Conservation (phyloP, 1,140 invertebrate species). For the Pemphigus obesinymphae region DNA sequence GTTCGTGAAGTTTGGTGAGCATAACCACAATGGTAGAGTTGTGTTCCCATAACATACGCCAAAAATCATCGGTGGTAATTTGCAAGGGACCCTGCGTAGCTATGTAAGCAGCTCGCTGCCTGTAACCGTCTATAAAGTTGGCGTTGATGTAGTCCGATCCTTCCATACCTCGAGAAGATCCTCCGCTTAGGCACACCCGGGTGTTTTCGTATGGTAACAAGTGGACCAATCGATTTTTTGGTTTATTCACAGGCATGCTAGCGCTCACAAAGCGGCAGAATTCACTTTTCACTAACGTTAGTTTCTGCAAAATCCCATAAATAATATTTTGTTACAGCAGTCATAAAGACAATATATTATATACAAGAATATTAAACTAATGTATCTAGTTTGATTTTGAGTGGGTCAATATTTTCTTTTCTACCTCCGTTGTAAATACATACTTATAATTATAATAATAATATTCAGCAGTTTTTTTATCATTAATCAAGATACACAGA, state of each 20-base stretch:
- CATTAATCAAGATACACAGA: no score
- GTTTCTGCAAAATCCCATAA: constrained; percentile 67
- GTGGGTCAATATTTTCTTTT: no score
- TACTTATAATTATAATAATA: no score
- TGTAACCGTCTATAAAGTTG: constrained; percentile 93
- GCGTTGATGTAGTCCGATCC: constrained; percentile 99
- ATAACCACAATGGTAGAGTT: constrained; percentile 99
- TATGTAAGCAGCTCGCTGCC: constrained; percentile 90
- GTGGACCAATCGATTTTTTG: constrained; percentile 92
- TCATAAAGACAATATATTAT: no score
- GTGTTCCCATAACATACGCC: constrained; percentile 99
- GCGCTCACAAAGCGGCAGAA: constrained; percentile 92
- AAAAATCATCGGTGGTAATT: constrained; percentile 96
- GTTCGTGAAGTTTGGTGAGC: constrained; percentile 95
- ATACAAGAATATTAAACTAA: no score
- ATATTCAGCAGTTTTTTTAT: no score
- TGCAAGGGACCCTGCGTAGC: constrained; percentile 94
- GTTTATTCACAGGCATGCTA: constrained; percentile 93
- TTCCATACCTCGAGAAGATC: constrained; percentile 81
- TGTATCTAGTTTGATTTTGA: no score
- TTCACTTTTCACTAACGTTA: constrained; percentile 91
- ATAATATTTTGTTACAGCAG: no score
- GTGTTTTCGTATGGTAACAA: constrained; percentile 96
- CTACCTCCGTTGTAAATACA: no score
- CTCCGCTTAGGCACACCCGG: constrained; percentile 77